A percentile compares a stretch with the other conserved stretches of the same genome.
Conservation (phyloP, 2,113 vertebrate genomes). For the Actinemys pallida region DNA sequence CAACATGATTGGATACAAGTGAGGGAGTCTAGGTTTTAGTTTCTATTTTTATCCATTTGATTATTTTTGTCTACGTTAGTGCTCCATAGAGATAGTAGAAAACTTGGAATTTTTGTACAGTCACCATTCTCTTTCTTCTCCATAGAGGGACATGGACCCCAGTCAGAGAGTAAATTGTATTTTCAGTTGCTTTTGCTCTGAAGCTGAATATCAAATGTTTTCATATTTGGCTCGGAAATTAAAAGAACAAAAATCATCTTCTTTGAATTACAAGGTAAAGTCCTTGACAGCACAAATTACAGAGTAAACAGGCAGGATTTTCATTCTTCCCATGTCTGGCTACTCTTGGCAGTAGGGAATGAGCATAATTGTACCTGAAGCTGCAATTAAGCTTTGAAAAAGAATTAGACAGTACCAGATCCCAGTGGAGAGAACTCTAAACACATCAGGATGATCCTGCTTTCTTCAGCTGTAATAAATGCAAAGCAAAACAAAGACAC, state of each 20-base stretch:
- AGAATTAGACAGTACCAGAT: not conserved
- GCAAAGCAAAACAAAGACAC: not conserved
- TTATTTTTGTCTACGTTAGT: not conserved
- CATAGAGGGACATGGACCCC: not conserved
- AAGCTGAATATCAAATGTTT: not conserved
- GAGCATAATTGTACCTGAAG: not conserved
- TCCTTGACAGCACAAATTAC: conserved; percentile 1
- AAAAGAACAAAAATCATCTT: not conserved
- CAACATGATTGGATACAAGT: not conserved
- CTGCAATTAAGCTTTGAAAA: not conserved
- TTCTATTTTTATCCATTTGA: not conserved
- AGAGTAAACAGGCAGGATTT: not conserved
- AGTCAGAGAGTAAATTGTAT: not conserved
- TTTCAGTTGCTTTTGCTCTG: not conserved
- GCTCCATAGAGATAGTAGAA: not conserved
- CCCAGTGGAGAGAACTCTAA: not conserved
- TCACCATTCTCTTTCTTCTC: not conserved
- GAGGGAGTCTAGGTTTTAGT: not conserved
- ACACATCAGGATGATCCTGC: not conserved
- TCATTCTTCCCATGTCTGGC: not conserved
- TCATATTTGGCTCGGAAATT: not conserved
- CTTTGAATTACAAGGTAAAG: not conserved
- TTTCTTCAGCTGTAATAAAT: not conserved
- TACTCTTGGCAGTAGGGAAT: not conserved
- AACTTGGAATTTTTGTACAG: not conserved